Base-by-base conservation (phyloP, 2,888 invertebrate species). In the Eilema caniola region DNA sequence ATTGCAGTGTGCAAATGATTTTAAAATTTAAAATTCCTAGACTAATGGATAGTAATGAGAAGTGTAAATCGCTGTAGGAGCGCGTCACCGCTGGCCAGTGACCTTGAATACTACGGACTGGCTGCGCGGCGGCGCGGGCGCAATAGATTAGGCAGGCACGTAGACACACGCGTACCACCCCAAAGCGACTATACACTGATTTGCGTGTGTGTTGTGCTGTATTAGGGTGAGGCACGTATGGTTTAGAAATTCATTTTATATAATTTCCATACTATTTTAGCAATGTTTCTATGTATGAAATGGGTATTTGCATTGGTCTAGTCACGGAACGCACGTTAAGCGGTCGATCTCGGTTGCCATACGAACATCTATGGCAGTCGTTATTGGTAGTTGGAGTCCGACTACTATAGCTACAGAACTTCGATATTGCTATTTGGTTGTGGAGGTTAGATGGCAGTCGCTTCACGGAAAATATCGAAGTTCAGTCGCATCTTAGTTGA, bases 11-110 rank as follows among this genome's bases (percentile, higher is more conserved):
- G 70, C 71, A 73, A 73, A 53, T 12, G 23, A 66, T 53, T 56
- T 23, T 68, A 56, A 67, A 71, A 72, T 57, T 60, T 67, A 7
- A 16, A 75, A 77, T 74, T 71, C 79, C 83, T 74, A 80, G 83
- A 79, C 79, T 76, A 85, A 85, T 82, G 81, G 82, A 84, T 82
- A 83, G 81, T 81, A 85, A 85, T 88, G 87, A 89, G 86, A 88
- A 83, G 88, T 90, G 87, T 88, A 90, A 90, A 87, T 90, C 89
- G 86, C 90, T 89, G 88, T 89, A 85, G 88, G 85, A 89, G 86
- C 87, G 90, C 85, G 82, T 76, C 81, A 85, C 75, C 80, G 80
- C 88, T 94, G 93, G 93, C 86, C 94, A 93, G 93, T 94, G 93
- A 92, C 94, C 94, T 94, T 89, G 89, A 87, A 82, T 85, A 83